Base-by-base conservation (phyloP, 2,888 invertebrate species). In the Andricus curvator region DNA sequence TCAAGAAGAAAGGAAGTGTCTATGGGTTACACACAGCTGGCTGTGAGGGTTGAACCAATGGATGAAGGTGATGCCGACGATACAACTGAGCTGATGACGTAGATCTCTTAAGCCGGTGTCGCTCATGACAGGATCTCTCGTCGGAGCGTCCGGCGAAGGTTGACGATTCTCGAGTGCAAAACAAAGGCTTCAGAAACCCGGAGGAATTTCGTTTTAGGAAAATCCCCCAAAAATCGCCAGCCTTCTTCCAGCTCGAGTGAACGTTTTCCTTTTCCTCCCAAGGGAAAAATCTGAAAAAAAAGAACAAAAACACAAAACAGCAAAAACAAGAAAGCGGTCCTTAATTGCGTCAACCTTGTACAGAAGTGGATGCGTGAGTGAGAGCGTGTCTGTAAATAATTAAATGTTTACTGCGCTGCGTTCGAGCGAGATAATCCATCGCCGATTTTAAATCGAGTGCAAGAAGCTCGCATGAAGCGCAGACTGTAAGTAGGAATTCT, bases 81-180 rank as follows among this genome's bases (percentile, higher is more conserved):
- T 83, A 90, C 90, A 78, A 91, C 90, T 79, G 91, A 92, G 81
- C 87, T 92, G 79, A 92, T 92, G 89, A 92, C 92, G 84, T 92
- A 92, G 85, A 88, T 81, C 80, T 78, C 79, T 78, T 78, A 78
- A 78, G 33, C 79, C 20, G 48, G 78, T 83, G 79, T 82, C 81
- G 67, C 81, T 81, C 80, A 78, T 84, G 84, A 87, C 82, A 83
- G 80, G 83, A 84, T 80, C 79, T 82, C 80, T 80, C 85, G 84
- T 85, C 85, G 79, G 81, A 48, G 77, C 74, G 60, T 82, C 80
- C 78, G 84, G 85, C 77, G 37, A 51, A 78, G 81, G 79, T 82
- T 79, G 81, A 81, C 84, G 68, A 68, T 41, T 44, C 25, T 29
- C 48, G 22, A 48, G 44, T 48, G 15, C 25, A 48, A 56, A 56